These are phyloP conservation scores for Dipodomys spectabilis DNA, from an alignment of 2,113 vertebrate species.

Conservation along the genomic window DNA sequence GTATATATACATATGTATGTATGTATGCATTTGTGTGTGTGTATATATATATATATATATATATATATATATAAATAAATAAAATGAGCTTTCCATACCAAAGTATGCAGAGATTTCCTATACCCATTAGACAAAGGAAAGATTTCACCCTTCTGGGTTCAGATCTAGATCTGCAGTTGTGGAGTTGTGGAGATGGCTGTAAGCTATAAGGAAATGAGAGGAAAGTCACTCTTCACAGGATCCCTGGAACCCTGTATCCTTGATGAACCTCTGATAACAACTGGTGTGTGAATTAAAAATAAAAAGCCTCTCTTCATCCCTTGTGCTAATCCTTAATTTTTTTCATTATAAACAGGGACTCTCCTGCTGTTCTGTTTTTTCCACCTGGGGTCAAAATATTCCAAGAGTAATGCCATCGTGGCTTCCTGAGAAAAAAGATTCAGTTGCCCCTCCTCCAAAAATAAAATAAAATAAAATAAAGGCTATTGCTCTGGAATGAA, in stretches of 20 bases:
- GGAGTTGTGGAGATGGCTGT: neutral
- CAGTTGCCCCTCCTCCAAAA: neutral
- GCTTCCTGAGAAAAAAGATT: slow-evolving; percentile 16
- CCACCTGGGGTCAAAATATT: slow-evolving; percentile 60
- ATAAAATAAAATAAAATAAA: slow-evolving; percentile 19
- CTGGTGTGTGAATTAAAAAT: slow-evolving; percentile 27
- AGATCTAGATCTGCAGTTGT: neutral
- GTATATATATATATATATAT: too few species aligned
- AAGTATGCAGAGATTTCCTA: neutral
- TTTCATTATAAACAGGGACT: slow-evolving; percentile 37
- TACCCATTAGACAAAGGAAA: neutral
- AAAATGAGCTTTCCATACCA: neutral
- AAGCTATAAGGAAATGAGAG: neutral
- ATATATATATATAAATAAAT: neutral
- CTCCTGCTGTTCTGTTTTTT: slow-evolving; percentile 20
- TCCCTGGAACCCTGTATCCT: neutral
- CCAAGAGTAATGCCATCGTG: slow-evolving; percentile 13
- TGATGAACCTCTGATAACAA: neutral
- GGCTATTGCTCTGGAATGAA: slow-evolving; percentile 22
- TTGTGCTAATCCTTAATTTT: neutral
- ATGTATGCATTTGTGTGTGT: too few species aligned
- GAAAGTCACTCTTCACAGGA: neutral
- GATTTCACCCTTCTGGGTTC: neutral
- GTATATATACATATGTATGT: too few species aligned
- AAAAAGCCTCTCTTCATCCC: slow-evolving; percentile 12